phyloP scores from a whole-genome alignment of 2,113 vertebrate genomes.

The Mionectes macconnelli region DNA sequence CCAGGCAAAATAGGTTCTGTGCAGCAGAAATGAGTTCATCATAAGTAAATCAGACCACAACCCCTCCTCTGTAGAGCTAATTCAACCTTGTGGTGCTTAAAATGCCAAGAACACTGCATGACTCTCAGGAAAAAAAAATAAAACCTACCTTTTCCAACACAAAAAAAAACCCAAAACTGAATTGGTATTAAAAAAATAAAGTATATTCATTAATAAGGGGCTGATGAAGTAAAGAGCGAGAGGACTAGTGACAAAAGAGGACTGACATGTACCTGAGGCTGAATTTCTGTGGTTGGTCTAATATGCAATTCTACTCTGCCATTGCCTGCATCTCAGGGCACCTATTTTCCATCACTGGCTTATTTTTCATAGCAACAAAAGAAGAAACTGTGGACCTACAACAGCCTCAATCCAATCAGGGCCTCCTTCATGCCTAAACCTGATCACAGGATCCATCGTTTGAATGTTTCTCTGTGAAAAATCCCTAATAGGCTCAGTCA shows the following conservation, averaged over 20 bases:
- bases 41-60: slow-evolving; percentile 21
- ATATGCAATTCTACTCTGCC: not conserved
- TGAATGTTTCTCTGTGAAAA: not conserved
- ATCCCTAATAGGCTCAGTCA: not conserved
- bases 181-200: not conserved
- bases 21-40: slow-evolving; percentile 31
- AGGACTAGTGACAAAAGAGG: not conserved
- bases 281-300: not conserved
- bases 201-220: not conserved
- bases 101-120: slow-evolving; percentile 14
- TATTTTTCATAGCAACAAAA: not conserved
- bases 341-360: not conserved
- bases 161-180: not conserved
- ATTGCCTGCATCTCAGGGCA: not conserved
- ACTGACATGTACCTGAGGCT: not conserved
- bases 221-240: not conserved
- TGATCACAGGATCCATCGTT: not conserved
- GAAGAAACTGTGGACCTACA: not conserved
- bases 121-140: not conserved
- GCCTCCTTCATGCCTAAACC: not conserved
- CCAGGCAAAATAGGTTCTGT: slow-evolving; percentile 33
- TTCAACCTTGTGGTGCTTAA: not conserved
- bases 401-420: not conserved
- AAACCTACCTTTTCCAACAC: not conserved
- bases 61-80: not conserved